Base-by-base conservation (phyloP, 2,113 vertebrate genomes). In the Uropsilus gracilis region DNA sequence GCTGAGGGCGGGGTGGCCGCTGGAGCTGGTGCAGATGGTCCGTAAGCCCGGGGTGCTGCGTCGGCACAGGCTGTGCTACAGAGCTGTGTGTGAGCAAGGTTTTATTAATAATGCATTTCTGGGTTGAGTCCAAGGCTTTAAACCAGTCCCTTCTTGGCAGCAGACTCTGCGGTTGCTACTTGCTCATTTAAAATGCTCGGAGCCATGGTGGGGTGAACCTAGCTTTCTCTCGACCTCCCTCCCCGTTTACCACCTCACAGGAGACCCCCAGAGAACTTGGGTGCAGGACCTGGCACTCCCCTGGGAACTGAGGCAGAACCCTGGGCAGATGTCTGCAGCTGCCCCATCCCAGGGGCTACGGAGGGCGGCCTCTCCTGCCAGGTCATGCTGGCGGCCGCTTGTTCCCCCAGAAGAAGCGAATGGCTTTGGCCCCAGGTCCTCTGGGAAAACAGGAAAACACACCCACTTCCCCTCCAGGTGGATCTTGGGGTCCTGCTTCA, bases 391-490 rank as follows among this genome's bases (percentile, higher is more conserved):
- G 32, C 44, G 46, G 26, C 30, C n/a, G 17, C 42, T 48, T 32
- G 17, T 57, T 34, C 39, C 68, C 30, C 9, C 34, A 20, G 30
- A 32, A 68, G 57, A 57, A 63, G 30, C 11, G 16, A 24, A 14
- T 3, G 50, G 44, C 26, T 85, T 86, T 48, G 78, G 2, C 78
- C 28, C n/a, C 42, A 4, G 89, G 12, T 46, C 94, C 73, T 46
- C 63, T 16, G 1, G 69, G 61, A 50, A 63, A 63, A 64, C 82
- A 89, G 81, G 95, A 96, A 94, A 16, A 69, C 50, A 32, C 26
- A 28, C 82, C 66, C 22, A 88, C 82, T 90, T 91, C 63, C 26
- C 71, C 95, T 94, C 86, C 37, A 86, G 90, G 64, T 46, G 83
- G 32, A 12, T 93, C 90, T 94, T 83, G 50, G 32, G 77, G 87